phyloP scores from a whole-genome alignment of 2,797 vertebrate genomes.

The Anisognathus igniventris region DNA sequence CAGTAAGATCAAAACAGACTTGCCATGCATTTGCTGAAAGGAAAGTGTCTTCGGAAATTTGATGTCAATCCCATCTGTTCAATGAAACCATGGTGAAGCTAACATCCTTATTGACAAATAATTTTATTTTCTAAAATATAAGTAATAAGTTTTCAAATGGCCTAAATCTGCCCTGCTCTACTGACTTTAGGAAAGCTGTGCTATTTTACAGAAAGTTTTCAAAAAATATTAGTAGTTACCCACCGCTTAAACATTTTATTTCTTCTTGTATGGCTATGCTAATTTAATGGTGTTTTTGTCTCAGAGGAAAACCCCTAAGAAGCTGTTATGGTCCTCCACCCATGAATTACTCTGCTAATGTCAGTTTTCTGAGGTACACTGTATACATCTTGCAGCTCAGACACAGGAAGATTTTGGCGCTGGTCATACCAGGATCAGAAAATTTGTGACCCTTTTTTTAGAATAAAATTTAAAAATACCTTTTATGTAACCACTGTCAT shows the following conservation, averaged over 20 bases:
- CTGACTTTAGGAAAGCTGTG: background rate
- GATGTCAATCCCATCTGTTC: background rate
- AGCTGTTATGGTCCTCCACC: background rate
- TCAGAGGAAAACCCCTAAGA: background rate
- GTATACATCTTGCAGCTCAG: background rate
- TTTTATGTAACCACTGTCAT: background rate
- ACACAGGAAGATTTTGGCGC: background rate
- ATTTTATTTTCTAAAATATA: background rate
- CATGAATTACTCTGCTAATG: background rate
- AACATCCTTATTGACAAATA: background rate
- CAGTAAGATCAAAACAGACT: background rate
- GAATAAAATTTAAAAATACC: background rate
- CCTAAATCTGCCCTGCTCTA: background rate
- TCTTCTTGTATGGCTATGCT: background rate
- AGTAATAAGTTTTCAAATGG: background rate
- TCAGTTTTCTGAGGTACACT: background rate
- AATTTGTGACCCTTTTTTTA: background rate
- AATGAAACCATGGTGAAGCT: background rate
- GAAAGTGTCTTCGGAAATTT: background rate
- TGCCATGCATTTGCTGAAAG: background rate
- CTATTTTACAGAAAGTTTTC: background rate
- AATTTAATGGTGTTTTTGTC: background rate
- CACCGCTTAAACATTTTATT: background rate
- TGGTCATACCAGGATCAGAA: background rate
- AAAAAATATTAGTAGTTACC: background rate